Conservation (phyloP, 2,888 invertebrate genomes). For the Drosophila putrida region DNA sequence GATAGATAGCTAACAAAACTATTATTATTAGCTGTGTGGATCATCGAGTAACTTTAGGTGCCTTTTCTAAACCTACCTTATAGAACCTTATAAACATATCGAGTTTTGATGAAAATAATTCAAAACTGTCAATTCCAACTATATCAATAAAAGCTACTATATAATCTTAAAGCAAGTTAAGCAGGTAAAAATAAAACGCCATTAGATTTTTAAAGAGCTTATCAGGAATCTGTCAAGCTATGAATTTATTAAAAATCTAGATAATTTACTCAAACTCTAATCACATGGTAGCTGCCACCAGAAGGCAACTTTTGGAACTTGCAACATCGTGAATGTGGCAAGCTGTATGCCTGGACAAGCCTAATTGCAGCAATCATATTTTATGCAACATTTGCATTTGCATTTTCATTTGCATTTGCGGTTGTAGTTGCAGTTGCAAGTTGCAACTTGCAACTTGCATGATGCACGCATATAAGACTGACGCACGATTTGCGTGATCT, state of each 20-base stretch:
- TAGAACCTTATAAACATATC: too few relatives aligned
- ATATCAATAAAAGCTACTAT: background rate
- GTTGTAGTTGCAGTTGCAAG: background rate
- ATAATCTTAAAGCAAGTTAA: too few relatives aligned
- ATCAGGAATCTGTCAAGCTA: background rate
- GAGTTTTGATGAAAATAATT: too few relatives aligned
- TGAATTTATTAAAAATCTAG: background rate
- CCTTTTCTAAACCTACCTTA: too few relatives aligned
- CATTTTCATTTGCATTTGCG: conserved; percentile 40
- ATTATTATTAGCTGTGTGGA: too few relatives aligned
- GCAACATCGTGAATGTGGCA: conserved; percentile 28
- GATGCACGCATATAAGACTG: conserved; percentile 39
- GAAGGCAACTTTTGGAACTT: conserved; percentile 16
- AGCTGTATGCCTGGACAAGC: conserved; percentile 28
- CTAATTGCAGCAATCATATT: conserved; percentile 61
- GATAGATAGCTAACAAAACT: too few relatives aligned
- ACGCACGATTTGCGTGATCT: conserved; percentile 51
- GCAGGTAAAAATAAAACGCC: background rate
- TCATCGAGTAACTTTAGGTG: too few relatives aligned
- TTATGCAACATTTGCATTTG: conserved; percentile 57
- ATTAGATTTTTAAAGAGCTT: background rate
- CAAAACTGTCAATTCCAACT: too few relatives aligned
- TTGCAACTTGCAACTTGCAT: conserved; percentile 38
- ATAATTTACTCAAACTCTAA: conserved; percentile 6
- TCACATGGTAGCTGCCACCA: background rate